Evolutionary conservation across 2,888 invertebrate genomes (phyloP).

Genomic region (Ichneumoninae sp.): DNA sequence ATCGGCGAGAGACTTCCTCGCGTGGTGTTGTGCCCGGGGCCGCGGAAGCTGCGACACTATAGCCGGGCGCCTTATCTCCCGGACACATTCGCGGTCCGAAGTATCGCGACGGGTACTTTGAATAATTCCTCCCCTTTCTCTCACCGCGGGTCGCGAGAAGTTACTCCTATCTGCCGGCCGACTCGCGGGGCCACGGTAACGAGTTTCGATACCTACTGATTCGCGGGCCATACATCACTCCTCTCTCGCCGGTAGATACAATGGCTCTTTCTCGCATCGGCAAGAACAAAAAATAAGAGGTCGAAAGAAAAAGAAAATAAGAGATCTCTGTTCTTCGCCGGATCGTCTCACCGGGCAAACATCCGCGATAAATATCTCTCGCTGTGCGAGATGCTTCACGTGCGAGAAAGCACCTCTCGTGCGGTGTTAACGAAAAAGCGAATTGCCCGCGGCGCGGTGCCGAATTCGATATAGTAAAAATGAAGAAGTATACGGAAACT

Average conservation of each 20-base stretch:
- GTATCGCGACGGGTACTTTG: conserved; percentile 57
- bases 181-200: conserved; percentile 75
- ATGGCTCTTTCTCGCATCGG: conserved; percentile 74
- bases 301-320: neutral
- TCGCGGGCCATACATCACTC: conserved; percentile 82
- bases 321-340: conserved; percentile 32
- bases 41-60: conserved; percentile 27
- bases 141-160: conserved; percentile 33
- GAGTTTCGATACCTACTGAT: conserved; percentile 83
- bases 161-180: conserved; percentile 55
- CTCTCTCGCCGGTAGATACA: conserved; percentile 76
- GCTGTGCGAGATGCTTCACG: conserved; percentile 74
- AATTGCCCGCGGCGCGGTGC: neutral
- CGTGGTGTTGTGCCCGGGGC: neutral
- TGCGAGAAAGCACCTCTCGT: conserved; percentile 14
- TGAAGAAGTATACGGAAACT: neutral
- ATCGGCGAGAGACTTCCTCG: conserved; percentile 4
- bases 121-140: conserved; percentile 52
- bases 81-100: conserved; percentile 54
- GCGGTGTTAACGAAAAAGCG: conserved; percentile 14
- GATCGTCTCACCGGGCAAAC: conserved; percentile 40
- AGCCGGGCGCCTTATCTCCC: conserved; percentile 45
- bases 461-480: neutral
- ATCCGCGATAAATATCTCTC: conserved; percentile 82
- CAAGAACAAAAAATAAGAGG: conserved; percentile 8